Evolutionary conservation across 1,140 invertebrate genomes (phyloP).

Genomic region (Vollenhovia emeryi): DNA sequence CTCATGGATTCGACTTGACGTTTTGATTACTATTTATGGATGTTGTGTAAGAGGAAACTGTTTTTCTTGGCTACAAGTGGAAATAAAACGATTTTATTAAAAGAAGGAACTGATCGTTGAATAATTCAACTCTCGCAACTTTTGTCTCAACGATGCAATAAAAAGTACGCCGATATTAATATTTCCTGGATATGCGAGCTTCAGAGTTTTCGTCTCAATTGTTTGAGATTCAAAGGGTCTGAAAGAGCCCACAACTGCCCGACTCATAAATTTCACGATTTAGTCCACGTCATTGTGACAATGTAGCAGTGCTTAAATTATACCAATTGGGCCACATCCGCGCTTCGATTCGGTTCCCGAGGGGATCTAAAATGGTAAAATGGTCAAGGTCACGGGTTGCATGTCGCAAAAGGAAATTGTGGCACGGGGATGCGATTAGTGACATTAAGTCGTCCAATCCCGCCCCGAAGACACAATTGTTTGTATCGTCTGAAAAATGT

Average conservation of each 20-base stretch:
- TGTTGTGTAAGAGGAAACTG: background rate
- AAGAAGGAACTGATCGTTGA: background rate
- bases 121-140: background rate
- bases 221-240: background rate
- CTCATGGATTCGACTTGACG: background rate
- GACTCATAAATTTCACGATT: slow-evolving; percentile 16
- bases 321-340: slow-evolving; percentile 40
- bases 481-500: slow-evolving; percentile 63
- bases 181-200: background rate
- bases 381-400: slow-evolving; percentile 48
- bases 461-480: slow-evolving; percentile 2
- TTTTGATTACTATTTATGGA: background rate
- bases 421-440: background rate
- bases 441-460: background rate
- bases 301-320: slow-evolving; percentile 18
- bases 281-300: background rate
- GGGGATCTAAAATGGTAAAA: slow-evolving; percentile 53
- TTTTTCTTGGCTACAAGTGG: no score
- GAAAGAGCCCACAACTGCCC: background rate
- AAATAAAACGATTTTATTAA: no score
- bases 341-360: slow-evolving; percentile 46
- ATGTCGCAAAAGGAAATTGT: background rate
- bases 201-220: background rate
- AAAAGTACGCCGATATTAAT: background rate
- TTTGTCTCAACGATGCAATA: background rate